Base-by-base conservation (phyloP, 2,888 invertebrate genomes). In the Hirtodrosophila alboralis region DNA sequence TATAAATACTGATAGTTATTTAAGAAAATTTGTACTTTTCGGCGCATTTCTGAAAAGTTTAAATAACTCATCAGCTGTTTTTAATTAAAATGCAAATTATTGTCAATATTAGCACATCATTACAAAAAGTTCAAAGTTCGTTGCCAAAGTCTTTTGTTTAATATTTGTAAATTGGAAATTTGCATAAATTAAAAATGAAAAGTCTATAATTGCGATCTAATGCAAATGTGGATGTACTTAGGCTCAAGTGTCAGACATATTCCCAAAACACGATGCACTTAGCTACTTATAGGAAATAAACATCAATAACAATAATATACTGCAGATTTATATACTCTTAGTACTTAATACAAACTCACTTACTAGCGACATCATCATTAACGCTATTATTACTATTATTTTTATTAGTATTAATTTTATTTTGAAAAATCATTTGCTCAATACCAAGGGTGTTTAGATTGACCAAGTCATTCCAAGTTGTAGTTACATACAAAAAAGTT, bases 381-480 rank as follows among this genome's bases (percentile, higher is more conserved):
- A 48, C 33, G 48, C 26, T 13, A 40, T 28, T 28, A 33, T 27
- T 13, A 49, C 7, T 36, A 45, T 23, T 43, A 51, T 12, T 40
- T 33, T 26, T 38, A 56, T 26, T 37, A 14, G 13, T 34, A 40
- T 38, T 53, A 66, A 13, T 43, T 41, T 30, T 38, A 37, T 49
- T 61, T 63, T 41, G 37, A 66, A 58, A 58, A 67, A 67, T 68
- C 76, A 75, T 79, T 79, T 79, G 53, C 57, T 54, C 63, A 58
- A 59, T 67, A 65, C 59, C 84, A 85, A 80, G 80, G 86, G 74
- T 83, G 58, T 40, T 41, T 8, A 53, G 51, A 66, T 70, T 76
- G 63, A 51, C 45, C 63, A 45, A 76, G 84, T 80, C 86, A 80
- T 83, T 45, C 47, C 16, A 18, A 49, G 36, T 30, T 26, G 38